A percentile compares a stretch with the other conserved stretches of the same genome.
phyloP scores from a whole-genome alignment of 2,888 invertebrate genomes.

The Cartodere bifasciata region DNA sequence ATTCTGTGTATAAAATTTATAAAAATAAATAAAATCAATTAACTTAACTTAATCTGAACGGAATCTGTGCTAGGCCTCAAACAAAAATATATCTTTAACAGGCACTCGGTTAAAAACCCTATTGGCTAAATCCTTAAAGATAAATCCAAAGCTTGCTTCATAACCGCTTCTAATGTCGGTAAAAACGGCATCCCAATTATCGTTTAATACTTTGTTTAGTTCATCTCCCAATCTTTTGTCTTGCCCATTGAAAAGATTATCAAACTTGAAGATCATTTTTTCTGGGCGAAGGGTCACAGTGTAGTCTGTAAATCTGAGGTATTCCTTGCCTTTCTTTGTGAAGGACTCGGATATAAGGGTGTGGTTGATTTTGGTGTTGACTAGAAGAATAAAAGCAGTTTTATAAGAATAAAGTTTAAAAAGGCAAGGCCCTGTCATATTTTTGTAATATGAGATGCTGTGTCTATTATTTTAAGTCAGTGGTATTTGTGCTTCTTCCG shows the following conservation, averaged over 20 bases:
- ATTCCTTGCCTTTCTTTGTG: slow-evolving; percentile 47
- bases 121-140: slow-evolving; percentile 53
- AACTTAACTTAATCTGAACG: no score
- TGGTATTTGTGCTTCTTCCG: no score
- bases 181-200: slow-evolving; percentile 29
- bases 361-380: slow-evolving; percentile 50
- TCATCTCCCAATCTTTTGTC: slow-evolving; percentile 25
- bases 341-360: slow-evolving; percentile 49
- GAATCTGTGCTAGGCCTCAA: no score
- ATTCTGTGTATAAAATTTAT: no score
- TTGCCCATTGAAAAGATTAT: slow-evolving; percentile 47
- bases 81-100: slow-evolving; percentile 41
- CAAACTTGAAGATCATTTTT: slow-evolving; percentile 46
- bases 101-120: slow-evolving; percentile 56
- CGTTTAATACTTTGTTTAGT: slow-evolving; percentile 29
- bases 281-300: slow-evolving; percentile 49
- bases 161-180: slow-evolving; percentile 47
- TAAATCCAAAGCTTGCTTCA: slow-evolving; percentile 51
- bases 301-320: slow-evolving; percentile 51
- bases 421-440: no score
- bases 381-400: no score
- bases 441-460: no score
- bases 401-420: no score
- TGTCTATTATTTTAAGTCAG: no score
- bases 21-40: no score